Conservation (phyloP, 1,140 invertebrate species). For the Chlorops oryzae region DNA sequence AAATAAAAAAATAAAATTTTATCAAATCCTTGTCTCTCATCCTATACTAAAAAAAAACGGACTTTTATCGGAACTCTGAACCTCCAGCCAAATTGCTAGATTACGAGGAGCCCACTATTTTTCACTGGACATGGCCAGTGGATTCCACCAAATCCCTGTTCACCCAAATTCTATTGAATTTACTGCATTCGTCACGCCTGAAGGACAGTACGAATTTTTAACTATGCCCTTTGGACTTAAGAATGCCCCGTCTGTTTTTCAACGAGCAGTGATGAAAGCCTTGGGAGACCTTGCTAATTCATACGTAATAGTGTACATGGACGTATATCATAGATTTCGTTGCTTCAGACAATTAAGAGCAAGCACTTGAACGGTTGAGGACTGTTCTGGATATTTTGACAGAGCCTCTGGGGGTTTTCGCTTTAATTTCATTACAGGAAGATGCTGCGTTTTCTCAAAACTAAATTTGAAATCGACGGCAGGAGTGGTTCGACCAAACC, state of each 20-base stretch:
- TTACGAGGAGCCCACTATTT: slow-evolving; percentile 38
- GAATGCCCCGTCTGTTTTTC: no score
- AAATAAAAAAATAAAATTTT: no score
- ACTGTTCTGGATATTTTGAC: not conserved
- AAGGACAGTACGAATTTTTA: not conserved
- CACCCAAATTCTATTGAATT: slow-evolving; percentile 15
- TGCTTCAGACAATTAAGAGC: not conserved
- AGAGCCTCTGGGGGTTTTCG: not conserved
- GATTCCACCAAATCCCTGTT: slow-evolving; percentile 24
- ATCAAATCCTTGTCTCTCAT: no score
- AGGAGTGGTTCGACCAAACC: slow-evolving; percentile 29
- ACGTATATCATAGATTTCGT: not conserved
- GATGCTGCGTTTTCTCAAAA: slow-evolving; percentile 34
- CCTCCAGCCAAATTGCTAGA: no score
- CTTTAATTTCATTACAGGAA: not conserved
- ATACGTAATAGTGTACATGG: no score
- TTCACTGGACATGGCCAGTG: slow-evolving; percentile 44
- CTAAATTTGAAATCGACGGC: slow-evolving; percentile 29
- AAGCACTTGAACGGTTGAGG: not conserved
- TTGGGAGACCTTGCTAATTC: not conserved
- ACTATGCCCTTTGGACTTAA: no score
- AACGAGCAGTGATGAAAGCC: no score
- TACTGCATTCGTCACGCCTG: slow-evolving; percentile 22
- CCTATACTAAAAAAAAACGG: no score
- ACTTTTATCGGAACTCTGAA: no score